A percentile compares a stretch with the other conserved stretches of the same genome.
Conservation (phyloP, 1,140 invertebrate species). For the Lucilia sericata region DNA sequence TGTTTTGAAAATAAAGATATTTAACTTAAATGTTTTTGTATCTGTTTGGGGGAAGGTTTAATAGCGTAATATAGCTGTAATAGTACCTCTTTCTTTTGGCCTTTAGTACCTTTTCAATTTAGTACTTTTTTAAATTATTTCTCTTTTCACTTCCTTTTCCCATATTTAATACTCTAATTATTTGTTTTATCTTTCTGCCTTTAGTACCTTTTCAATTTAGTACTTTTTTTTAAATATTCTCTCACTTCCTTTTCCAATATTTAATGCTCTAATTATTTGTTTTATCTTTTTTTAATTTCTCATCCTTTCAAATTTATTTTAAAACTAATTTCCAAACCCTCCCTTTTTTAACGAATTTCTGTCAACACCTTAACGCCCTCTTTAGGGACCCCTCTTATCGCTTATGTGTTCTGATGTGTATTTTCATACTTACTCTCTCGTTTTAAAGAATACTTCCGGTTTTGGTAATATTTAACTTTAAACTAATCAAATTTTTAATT, state of each 20-base stretch:
- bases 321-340: background rate
- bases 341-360: background rate
- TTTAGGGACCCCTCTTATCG: background rate
- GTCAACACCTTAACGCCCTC: slow-evolving; percentile 21
- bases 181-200: background rate
- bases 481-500: slow-evolving; percentile 41
- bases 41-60: no score
- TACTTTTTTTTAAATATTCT: background rate
- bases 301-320: background rate
- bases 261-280: slow-evolving; percentile 17
- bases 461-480: background rate
- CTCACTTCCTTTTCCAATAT: background rate
- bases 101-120: no score
- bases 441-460: slow-evolving; percentile 4
- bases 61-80: no score
- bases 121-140: no score
- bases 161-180: no score
- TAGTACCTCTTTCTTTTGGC: no score
- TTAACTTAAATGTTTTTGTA: no score
- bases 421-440: no score
- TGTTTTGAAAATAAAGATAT: no score
- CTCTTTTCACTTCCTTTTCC: no score
- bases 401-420: no score
- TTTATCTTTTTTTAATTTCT: background rate
- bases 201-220: background rate